Percentiles rank a stretch among this genome's conserved stretches.
phyloP scores from a whole-genome alignment of 2,797 vertebrate genomes.

The Poeciliopsis turneri region DNA sequence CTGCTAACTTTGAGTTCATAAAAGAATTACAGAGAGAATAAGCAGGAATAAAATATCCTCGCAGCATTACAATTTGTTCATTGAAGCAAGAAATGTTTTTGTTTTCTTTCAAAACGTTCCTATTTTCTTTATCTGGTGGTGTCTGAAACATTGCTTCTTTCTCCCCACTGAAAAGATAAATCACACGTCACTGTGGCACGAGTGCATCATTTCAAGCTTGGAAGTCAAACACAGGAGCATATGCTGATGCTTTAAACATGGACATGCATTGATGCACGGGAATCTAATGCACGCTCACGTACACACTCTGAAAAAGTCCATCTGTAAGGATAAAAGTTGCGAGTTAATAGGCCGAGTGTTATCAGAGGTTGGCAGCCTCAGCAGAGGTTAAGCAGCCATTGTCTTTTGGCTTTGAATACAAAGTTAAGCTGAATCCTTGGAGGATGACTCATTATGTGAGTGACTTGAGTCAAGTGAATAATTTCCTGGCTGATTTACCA shows the following conservation, averaged over 20 bases:
- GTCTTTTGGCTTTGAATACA: slow-evolving; percentile 66
- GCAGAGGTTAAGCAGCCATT: slow-evolving; percentile 65
- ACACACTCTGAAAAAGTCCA: slow-evolving; percentile 8
- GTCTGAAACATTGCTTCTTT: background rate
- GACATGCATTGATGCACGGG: background rate
- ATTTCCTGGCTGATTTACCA: slow-evolving; percentile 57
- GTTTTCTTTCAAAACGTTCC: background rate
- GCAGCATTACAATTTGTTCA: slow-evolving; percentile 7
- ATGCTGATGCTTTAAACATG: background rate
- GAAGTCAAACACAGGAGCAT: slow-evolving; percentile 21
- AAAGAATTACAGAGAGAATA: slow-evolving; percentile 11
- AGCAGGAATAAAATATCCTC: slow-evolving; percentile 10
- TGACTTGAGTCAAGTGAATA: slow-evolving; percentile 48
- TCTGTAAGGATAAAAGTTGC: slow-evolving; percentile 20
- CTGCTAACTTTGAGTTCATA: slow-evolving; percentile 28
- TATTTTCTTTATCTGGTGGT: background rate
- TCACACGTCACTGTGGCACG: slow-evolving; percentile 24
- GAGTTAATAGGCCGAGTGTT: slow-evolving; percentile 75
- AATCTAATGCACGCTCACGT: slow-evolving; percentile 1
- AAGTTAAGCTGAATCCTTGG: slow-evolving; percentile 57
- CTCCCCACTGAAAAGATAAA: background rate
- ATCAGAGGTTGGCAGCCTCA: slow-evolving; percentile 72
- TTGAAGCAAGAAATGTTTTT: background rate
- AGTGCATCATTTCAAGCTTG: slow-evolving; percentile 15
- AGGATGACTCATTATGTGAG: slow-evolving; percentile 53